Conservation (phyloP, 2,888 invertebrate species). For the Mimumesa dahlbomi region DNA sequence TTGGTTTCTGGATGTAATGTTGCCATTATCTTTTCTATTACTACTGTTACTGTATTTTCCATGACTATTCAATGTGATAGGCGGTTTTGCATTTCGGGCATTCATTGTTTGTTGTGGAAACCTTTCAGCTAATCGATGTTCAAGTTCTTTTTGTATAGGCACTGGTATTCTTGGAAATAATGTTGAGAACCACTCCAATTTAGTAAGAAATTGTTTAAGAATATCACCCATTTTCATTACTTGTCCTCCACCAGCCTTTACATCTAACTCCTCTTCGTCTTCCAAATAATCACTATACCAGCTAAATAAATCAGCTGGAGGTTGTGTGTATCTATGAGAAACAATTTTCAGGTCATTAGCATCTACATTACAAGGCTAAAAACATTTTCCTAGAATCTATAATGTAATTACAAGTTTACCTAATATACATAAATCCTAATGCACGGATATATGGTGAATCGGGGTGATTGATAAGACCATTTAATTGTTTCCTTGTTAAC, state of each 20-base stretch:
- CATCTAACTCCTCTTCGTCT: conserved; percentile 98
- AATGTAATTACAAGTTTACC: conserved; percentile 77
- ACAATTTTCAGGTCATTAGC: conserved; percentile 66
- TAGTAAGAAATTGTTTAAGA: conserved; percentile 94
- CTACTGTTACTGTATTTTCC: conserved; percentile 73
- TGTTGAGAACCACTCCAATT: conserved; percentile 99
- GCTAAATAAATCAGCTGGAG: conserved; percentile 96
- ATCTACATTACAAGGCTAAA: conserved; percentile 14
- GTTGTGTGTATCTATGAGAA: conserved; percentile 92
- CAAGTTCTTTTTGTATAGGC: conserved; percentile 96
- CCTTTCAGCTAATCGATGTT: conserved; percentile 86
- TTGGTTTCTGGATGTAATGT: conserved; percentile 65
- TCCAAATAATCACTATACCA: conserved; percentile 99
- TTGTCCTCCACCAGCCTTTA: conserved; percentile 98
- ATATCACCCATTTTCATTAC: conserved; percentile 95
- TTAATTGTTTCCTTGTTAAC: conserved; percentile 98
- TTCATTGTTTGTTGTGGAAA: conserved; percentile 82
- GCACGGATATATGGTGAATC: conserved; percentile 99
- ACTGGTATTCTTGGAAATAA: conserved; percentile 99
- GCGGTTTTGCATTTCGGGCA: conserved; percentile 77
- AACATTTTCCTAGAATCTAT: background rate
- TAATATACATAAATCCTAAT: conserved; percentile 91
- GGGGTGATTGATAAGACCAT: conserved; percentile 95
- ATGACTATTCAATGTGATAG: conserved; percentile 77
- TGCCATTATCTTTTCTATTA: conserved; percentile 75